Evolutionary conservation across 2,797 vertebrate genomes (phyloP).

Genomic region (Sphaeramia orbicularis): DNA sequence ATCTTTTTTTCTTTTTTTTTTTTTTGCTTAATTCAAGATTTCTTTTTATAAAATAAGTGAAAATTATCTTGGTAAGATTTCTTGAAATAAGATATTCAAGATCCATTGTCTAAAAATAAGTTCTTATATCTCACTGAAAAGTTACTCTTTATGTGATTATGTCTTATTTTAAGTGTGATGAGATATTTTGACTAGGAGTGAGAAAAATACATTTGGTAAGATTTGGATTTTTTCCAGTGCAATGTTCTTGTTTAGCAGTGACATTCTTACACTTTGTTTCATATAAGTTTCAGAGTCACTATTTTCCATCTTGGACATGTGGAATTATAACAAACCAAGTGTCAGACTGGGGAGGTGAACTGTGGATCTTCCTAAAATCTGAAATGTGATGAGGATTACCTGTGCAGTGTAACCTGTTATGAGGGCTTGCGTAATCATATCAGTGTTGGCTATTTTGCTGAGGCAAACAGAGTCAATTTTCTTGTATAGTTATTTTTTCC

Average conservation of each 20-base stretch:
- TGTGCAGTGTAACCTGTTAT: not conserved
- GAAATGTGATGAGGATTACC: not conserved
- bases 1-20: too few relatives aligned
- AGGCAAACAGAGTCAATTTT: not conserved
- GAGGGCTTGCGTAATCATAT: conserved; percentile 2
- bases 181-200: too few relatives aligned
- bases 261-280: not conserved
- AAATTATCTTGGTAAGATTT: too few relatives aligned
- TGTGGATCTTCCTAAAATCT: not conserved
- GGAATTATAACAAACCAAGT: not conserved
- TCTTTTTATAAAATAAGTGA: too few relatives aligned
- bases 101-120: too few relatives aligned
- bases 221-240: too few relatives aligned
- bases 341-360: not conserved
- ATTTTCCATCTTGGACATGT: not conserved
- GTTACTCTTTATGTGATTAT: too few relatives aligned
- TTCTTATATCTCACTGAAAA: too few relatives aligned
- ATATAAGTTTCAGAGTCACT: not conserved
- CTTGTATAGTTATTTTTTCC: not conserved
- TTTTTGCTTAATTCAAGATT: too few relatives aligned
- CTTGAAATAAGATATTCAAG: too few relatives aligned
- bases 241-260: conserved; percentile 13
- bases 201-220: too few relatives aligned
- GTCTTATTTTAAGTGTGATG: too few relatives aligned
- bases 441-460: not conserved